Evolutionary conservation across 2,888 invertebrate genomes (phyloP).

Genomic region (Sclerodermus sp.): DNA sequence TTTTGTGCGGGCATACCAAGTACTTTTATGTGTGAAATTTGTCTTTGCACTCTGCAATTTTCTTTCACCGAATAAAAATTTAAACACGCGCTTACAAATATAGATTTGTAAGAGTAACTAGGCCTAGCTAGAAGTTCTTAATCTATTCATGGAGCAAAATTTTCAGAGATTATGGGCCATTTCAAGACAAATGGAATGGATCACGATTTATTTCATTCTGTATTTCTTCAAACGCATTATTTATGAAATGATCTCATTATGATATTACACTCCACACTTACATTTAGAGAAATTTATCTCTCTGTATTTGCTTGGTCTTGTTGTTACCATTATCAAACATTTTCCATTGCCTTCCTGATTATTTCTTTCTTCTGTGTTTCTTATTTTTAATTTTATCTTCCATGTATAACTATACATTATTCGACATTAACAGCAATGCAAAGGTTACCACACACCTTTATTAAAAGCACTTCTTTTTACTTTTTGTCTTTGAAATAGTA

Average conservation of each 20-base stretch:
- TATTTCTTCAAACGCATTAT: constrained; percentile 41
- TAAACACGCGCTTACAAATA: constrained; percentile 27
- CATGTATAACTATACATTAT: constrained; percentile 42
- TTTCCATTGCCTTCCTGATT: constrained; percentile 20
- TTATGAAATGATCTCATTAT: constrained; percentile 26
- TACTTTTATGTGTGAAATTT: constrained; percentile 25
- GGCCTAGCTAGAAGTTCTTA: constrained; percentile 31
- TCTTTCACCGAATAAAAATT: constrained; percentile 17
- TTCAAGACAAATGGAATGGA: constrained; percentile 46
- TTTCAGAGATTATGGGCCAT: constrained; percentile 24
- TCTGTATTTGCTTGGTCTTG: constrained; percentile 7
- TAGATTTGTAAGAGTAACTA: constrained; percentile 28
- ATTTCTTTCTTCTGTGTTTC: too few relatives aligned
- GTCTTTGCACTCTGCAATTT: constrained; percentile 1
- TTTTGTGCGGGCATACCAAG: constrained; percentile 37
- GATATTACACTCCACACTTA: constrained; percentile 15
- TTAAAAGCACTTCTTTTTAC: constrained; percentile 22
- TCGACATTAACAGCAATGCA: constrained; percentile 44
- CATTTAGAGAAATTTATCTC: constrained; percentile 38
- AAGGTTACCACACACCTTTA: constrained; percentile 40
- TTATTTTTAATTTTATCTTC: too few relatives aligned
- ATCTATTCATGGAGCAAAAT: constrained; percentile 17
- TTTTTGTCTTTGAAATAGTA: constrained; percentile 5
- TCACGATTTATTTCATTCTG: constrained; percentile 42
- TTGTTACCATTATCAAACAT: constrained; percentile 21